Conservation (phyloP, 2,113 vertebrate species). For the Isichthys henryi region DNA sequence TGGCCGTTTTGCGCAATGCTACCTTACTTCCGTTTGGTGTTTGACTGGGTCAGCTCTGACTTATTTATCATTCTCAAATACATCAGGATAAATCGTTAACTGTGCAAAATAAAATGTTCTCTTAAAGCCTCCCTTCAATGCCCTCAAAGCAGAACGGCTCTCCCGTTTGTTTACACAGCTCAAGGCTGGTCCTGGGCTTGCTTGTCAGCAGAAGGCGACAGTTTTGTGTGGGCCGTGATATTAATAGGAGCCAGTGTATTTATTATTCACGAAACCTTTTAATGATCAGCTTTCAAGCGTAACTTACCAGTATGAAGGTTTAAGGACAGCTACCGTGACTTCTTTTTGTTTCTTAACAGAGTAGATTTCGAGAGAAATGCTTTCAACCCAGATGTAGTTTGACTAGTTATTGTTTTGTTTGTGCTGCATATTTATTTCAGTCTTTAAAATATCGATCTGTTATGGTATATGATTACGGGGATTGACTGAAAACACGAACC, state of each 20-base stretch:
- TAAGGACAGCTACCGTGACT: neutral
- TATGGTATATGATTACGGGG: neutral
- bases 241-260: neutral
- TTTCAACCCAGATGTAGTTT: neutral
- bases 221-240: neutral
- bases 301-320: neutral
- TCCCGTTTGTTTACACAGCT: neutral
- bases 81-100: neutral
- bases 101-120: neutral
- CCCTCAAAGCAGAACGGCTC: neutral
- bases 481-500: neutral
- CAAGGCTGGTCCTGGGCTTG: neutral
- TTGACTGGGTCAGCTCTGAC: neutral
- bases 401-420: neutral
- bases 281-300: neutral
- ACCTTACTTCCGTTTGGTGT: neutral
- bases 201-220: neutral
- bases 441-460: neutral
- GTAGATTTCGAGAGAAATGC: neutral
- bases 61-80: neutral
- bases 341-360: neutral
- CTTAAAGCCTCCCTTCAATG: neutral
- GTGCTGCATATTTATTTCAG: neutral
- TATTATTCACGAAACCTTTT: conserved; percentile 6
- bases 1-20: neutral